Percentiles rank a stretch among this genome's conserved stretches.
Conservation (phyloP, 2,888 invertebrate species). For the Cheilosia variabilis region DNA sequence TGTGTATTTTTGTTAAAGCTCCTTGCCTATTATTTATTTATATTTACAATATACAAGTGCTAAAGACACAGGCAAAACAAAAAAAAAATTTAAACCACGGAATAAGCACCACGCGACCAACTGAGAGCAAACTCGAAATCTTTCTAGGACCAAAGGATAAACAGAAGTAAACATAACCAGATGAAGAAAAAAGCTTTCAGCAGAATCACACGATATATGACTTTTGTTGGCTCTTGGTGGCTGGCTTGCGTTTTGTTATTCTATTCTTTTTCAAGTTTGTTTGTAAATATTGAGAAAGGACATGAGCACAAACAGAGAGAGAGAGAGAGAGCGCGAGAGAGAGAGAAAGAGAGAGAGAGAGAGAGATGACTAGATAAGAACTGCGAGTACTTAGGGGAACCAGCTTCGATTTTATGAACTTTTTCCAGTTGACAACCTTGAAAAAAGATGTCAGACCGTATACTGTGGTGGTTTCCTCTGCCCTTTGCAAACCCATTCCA, state of each 20-base stretch:
- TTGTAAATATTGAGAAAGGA: conserved; percentile 66
- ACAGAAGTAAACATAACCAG: conserved; percentile 48
- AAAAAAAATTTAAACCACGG: conserved; percentile 9
- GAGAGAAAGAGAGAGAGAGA: too few species aligned
- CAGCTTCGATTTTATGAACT: conserved; percentile 33
- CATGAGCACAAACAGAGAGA: conserved; percentile 23
- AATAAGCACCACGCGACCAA: conserved; percentile 39
- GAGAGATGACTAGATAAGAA: not conserved
- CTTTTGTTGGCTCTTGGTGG: conserved; percentile 46
- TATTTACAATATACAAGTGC: conserved; percentile 17
- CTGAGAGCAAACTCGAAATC: conserved; percentile 42
- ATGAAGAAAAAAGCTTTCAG: conserved; percentile 56
- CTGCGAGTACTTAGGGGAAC: not conserved
- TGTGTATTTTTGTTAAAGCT: not conserved
- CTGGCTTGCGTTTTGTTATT: conserved; percentile 37
- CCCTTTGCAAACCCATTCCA: not conserved
- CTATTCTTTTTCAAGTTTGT: conserved; percentile 48
- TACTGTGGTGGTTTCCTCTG: conserved; percentile 5
- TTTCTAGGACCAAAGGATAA: conserved; percentile 48
- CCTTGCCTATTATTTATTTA: conserved; percentile 20
- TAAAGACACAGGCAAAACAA: not conserved
- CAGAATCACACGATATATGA: conserved; percentile 27
- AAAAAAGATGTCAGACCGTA: conserved; percentile 40
- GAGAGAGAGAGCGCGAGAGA: not conserved
- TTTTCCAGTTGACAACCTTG: conserved; percentile 59